Percentiles rank a stretch among this genome's conserved stretches.
These are phyloP conservation scores for Pheucticus melanocephalus DNA, from an alignment of 2,113 vertebrate genomes.

Conservation along the genomic window DNA sequence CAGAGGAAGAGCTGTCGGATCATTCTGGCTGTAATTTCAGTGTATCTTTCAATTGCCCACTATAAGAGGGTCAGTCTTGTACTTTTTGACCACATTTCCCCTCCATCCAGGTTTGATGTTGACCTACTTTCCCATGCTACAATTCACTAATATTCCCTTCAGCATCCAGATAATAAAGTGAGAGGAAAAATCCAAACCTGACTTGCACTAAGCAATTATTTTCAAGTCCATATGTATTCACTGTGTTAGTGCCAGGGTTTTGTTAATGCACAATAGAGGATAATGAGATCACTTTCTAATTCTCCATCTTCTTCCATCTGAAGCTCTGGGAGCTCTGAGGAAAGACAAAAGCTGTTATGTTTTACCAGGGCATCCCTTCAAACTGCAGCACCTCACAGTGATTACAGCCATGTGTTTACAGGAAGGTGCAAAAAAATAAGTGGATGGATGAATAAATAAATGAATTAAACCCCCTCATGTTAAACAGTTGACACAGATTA, in stretches of 20 bases:
- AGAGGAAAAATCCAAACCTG: constrained; percentile 27
- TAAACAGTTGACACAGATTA: not conserved
- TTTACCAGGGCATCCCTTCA: not conserved
- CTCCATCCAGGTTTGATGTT: constrained; percentile 32
- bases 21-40: not conserved
- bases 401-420: not conserved
- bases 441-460: not conserved
- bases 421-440: not conserved
- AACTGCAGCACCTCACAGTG: not conserved
- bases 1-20: not conserved
- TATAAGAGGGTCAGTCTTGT: not conserved
- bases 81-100: not conserved
- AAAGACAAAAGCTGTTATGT: constrained; percentile 18
- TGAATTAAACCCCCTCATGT: not conserved
- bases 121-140: constrained; percentile 46
- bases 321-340: constrained; percentile 23
- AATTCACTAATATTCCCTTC: constrained; percentile 43
- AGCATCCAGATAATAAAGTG: constrained; percentile 30
- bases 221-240: constrained; percentile 6
- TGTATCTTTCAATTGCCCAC: not conserved
- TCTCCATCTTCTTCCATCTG: constrained; percentile 27
- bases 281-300: constrained; percentile 54
- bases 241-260: constrained; percentile 41
- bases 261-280: constrained; percentile 40
- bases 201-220: constrained; percentile 48